These are phyloP conservation scores for Epizoanthus illoricatus DNA, from an alignment of 92 coral and sea anemone species.

Conservation along the genomic window DNA sequence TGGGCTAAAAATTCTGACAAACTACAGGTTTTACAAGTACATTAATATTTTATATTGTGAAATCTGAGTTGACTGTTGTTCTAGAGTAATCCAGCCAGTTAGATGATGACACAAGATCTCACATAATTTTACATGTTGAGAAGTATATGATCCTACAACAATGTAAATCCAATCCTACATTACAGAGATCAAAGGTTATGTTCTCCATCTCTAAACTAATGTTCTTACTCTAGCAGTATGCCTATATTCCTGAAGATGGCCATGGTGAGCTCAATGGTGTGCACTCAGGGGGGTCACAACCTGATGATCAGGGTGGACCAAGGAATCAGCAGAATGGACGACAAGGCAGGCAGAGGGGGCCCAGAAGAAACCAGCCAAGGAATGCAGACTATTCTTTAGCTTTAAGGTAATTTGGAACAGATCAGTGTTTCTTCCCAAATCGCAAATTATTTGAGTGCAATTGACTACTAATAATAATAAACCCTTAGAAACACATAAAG, in stretches of 20 bases:
- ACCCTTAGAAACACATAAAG: too few species aligned
- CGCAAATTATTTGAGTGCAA: too few species aligned
- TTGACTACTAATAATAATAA: too few species aligned
- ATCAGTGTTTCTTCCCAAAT: too few species aligned
- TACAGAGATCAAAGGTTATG: not conserved
- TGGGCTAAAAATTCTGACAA: too few species aligned
- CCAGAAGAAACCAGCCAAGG: conserved; percentile 30
- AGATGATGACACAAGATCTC: not conserved
- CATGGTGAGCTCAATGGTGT: conserved; percentile 38
- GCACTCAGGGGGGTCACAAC: conserved; percentile 38
- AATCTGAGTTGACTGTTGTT: too few species aligned
- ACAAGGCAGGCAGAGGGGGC: conserved; percentile 33
- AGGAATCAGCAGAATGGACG: conserved; percentile 35
- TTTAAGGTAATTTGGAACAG: conserved; percentile 1
- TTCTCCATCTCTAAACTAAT: not conserved
- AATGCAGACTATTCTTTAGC: conserved; percentile 32
- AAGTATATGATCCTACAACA: not conserved
- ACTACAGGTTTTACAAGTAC: too few species aligned
- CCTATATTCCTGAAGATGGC: conserved; percentile 38
- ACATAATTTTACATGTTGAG: not conserved
- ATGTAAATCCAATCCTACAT: too few species aligned
- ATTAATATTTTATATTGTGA: too few species aligned
- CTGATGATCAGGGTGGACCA: conserved; percentile 38
- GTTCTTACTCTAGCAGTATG: not conserved
- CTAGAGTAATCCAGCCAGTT: not conserved